A percentile compares a stretch with the other conserved stretches of the same genome.
phyloP scores from a whole-genome alignment of 2,113 vertebrate genomes.

The Sclerurus mexicanus region DNA sequence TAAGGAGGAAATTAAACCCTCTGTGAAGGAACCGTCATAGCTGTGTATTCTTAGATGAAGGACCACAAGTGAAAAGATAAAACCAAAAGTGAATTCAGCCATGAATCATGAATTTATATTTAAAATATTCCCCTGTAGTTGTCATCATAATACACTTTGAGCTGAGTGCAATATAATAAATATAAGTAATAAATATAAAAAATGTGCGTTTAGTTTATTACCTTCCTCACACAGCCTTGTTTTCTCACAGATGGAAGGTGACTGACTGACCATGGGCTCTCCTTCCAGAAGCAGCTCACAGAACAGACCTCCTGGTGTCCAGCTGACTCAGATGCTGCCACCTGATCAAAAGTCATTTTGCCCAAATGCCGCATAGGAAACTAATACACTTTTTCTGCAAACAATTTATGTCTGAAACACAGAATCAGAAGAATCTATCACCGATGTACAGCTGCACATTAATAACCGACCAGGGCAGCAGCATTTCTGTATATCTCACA shows the following conservation, averaged over 20 bases:
- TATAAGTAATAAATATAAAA: no score
- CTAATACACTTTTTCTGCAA: not conserved
- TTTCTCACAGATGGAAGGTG: not conserved
- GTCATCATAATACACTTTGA: not conserved
- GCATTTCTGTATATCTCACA: not conserved
- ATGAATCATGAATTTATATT: not conserved
- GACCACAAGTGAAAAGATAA: not conserved
- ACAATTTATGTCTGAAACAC: rapidly evolving
- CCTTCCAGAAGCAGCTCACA: not conserved
- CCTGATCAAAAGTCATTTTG: not conserved
- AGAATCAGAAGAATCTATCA: no score
- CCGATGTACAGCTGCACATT: not conserved
- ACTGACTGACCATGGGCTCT: not conserved
- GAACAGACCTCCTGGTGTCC: rapidly evolving
- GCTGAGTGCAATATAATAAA: not conserved
- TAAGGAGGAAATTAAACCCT: not conserved
- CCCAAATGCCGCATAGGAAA: not conserved
- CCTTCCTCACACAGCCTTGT: not conserved
- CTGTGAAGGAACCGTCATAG: not conserved
- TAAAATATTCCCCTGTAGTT: not conserved
- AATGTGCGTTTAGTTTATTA: not conserved
- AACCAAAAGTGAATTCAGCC: not conserved
- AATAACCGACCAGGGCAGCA: not conserved
- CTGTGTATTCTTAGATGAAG: not conserved
- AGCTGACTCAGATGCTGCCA: not conserved